Conservation (phyloP, 2,797 vertebrate genomes). For the Psittacula echo region DNA sequence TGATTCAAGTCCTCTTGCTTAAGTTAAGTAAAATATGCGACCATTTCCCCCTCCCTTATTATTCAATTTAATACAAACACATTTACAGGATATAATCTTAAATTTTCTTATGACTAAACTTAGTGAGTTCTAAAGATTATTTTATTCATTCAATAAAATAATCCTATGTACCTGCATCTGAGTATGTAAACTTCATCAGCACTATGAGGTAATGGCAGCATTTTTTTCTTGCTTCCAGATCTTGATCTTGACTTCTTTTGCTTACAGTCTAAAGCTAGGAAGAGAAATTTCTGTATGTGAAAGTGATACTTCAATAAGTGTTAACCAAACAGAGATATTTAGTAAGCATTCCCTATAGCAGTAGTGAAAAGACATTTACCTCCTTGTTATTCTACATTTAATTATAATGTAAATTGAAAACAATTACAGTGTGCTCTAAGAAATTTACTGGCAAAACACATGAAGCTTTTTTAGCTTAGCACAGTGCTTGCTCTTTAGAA, state of each 20-base stretch:
- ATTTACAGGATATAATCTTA: not conserved
- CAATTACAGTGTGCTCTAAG: not conserved
- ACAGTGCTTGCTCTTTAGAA: constrained; percentile 17
- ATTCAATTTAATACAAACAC: not conserved
- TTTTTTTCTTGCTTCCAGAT: constrained; percentile 91
- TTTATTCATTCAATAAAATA: not conserved
- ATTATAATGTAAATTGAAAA: not conserved
- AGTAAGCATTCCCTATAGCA: not conserved
- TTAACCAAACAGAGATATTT: constrained; percentile 28
- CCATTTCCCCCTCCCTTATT: not conserved
- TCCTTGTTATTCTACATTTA: not conserved
- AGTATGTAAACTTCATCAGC: constrained; percentile 95
- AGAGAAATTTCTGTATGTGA: constrained; percentile 66
- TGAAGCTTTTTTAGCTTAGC: not conserved
- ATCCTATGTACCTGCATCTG: constrained; percentile 88
- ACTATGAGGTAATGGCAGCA: constrained; percentile 85
- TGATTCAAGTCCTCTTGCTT: not conserved
- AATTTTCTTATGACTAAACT: not conserved
- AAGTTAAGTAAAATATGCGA: not conserved
- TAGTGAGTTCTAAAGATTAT: not conserved
- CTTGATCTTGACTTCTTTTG: constrained; percentile 91
- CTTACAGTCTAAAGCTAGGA: constrained; percentile 90
- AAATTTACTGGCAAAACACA: constrained; percentile 5
- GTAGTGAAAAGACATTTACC: constrained; percentile 14
- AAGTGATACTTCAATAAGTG: constrained; percentile 28